Percentiles rank a stretch among this genome's conserved stretches.
phyloP scores from a whole-genome alignment of 2,113 vertebrate species.

The Eulemur macaco region DNA sequence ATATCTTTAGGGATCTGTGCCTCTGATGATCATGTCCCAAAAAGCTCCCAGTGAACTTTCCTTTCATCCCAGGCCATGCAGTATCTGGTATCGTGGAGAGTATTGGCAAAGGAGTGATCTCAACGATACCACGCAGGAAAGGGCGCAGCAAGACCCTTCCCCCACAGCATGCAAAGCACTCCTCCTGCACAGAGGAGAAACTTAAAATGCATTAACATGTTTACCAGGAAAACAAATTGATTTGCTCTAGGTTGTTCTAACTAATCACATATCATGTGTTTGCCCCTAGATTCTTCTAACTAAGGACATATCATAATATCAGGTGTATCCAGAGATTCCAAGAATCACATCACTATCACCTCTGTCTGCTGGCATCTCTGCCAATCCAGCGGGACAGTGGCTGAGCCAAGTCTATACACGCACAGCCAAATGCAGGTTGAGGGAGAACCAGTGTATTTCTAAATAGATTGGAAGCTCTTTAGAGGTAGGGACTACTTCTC shows the following conservation, averaged over 20 bases:
- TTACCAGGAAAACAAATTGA: background rate
- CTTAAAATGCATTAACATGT: background rate
- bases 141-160: background rate
- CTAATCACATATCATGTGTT: background rate
- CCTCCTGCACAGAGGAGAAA: background rate
- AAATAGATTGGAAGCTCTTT: background rate
- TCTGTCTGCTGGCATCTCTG: background rate
- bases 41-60: slow-evolving; percentile 53
- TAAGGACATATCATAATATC: background rate
- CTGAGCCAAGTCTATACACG: background rate
- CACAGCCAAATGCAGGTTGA: background rate
- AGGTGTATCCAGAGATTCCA: background rate
- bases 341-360: background rate
- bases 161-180: background rate
- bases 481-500: background rate
- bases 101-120: slow-evolving; percentile 85
- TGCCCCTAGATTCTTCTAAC: background rate
- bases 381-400: background rate
- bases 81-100: slow-evolving; percentile 89
- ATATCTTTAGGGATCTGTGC: slow-evolving; percentile 87
- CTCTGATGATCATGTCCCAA: slow-evolving; percentile 75
- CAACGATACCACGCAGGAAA: slow-evolving; percentile 85
- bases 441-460: background rate
- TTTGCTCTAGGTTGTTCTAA: background rate
- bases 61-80: slow-evolving; percentile 88